phyloP scores from a whole-genome alignment of 2,797 vertebrate species.

The Oceanodroma leucorhoa region DNA sequence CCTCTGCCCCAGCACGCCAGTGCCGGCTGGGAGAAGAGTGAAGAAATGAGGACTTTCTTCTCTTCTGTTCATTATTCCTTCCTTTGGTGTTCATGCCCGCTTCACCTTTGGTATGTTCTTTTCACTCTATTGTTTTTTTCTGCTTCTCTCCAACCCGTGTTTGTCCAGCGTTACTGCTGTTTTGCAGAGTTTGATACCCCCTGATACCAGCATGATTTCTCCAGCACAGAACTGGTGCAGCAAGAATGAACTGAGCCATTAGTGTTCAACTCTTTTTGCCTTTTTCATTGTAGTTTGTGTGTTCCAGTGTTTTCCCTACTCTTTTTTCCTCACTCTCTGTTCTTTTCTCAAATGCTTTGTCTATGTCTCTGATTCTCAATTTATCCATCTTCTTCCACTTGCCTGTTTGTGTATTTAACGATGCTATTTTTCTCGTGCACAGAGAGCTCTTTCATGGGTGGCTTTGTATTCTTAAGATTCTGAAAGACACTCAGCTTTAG shows the following conservation, averaged over 20 bases:
- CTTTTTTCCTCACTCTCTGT: not conserved
- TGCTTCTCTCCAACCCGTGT: not conserved
- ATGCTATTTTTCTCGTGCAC: not conserved
- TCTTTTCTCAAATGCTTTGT: not conserved
- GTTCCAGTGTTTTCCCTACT: not conserved
- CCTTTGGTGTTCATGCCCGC: not conserved
- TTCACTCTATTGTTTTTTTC: not conserved
- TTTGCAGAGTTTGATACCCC: not conserved
- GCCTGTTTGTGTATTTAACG: not conserved
- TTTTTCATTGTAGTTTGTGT: not conserved
- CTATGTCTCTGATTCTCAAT: not conserved
- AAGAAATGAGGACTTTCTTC: not conserved
- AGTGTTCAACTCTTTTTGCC: not conserved
- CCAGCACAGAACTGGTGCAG: not conserved
- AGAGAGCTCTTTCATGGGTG: not conserved
- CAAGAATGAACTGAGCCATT: not conserved
- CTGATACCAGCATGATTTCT: not conserved
- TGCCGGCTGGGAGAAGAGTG: not conserved
- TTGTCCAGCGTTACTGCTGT: not conserved
- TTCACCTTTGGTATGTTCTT: not conserved
- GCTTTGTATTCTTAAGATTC: not conserved
- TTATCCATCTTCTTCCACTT: not conserved
- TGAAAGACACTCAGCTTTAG: not conserved
- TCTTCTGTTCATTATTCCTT: not conserved
- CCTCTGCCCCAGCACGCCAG: not conserved